These are phyloP conservation scores for Dryoscopus gambensis DNA, from an alignment of 2,113 vertebrate species.

Conservation along the genomic window DNA sequence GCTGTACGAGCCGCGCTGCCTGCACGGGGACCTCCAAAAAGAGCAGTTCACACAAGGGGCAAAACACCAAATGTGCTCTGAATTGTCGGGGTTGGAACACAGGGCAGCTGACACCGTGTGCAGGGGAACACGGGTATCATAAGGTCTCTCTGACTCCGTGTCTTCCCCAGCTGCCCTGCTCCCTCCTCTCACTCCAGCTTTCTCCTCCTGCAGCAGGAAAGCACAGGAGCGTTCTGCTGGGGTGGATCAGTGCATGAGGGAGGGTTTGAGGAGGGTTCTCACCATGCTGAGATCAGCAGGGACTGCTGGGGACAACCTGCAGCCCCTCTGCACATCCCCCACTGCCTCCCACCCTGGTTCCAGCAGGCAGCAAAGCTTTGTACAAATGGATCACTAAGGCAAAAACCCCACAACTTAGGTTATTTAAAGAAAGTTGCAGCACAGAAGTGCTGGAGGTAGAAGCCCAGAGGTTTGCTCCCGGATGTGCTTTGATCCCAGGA, in stretches of 20 bases:
- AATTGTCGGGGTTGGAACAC: neutral
- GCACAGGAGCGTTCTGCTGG: neutral
- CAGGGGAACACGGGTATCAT: neutral
- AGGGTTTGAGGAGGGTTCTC: neutral
- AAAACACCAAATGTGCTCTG: neutral
- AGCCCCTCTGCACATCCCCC: neutral
- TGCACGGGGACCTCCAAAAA: neutral
- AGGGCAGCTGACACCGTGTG: neutral
- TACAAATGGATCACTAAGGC: neutral
- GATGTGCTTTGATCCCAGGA: neutral
- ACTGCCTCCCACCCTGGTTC: fast-evolving
- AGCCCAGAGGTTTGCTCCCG: neutral
- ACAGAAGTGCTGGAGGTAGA: neutral
- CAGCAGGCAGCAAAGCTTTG: neutral
- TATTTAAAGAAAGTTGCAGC: neutral
- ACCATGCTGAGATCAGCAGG: neutral
- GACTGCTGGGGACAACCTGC: neutral
- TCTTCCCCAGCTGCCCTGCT: neutral
- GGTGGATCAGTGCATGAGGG: fast-evolving
- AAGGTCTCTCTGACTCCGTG: neutral
- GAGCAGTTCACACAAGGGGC: slow-evolving; percentile 4
- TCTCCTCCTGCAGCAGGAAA: neutral
- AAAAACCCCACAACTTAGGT: fast-evolving
- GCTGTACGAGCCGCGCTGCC: neutral
- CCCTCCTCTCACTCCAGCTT: neutral